Evolutionary conservation across 1,140 invertebrate genomes (phyloP).

Genomic region (Drosophila persimilis): DNA sequence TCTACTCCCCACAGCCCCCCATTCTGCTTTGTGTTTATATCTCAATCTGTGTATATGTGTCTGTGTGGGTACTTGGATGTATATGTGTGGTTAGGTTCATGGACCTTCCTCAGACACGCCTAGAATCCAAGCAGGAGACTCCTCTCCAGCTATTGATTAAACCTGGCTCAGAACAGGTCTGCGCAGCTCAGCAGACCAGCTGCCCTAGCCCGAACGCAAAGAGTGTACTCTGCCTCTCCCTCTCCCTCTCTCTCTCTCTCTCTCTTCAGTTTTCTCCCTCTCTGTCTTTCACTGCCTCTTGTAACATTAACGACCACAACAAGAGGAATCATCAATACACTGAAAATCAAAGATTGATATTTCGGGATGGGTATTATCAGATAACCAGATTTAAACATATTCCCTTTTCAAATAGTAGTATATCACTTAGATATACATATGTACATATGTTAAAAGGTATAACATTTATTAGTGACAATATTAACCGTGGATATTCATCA

Average conservation of each 20-base stretch:
- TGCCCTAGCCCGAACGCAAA: constrained; percentile 28
- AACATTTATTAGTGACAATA: no score
- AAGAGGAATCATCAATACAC: constrained; percentile 13
- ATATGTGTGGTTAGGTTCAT: constrained; percentile 66
- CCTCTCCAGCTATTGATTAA: constrained; percentile 72
- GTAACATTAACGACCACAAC: constrained; percentile 26
- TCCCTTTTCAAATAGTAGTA: no score
- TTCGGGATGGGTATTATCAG: no score
- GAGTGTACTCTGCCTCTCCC: constrained; percentile 35
- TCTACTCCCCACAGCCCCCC: neutral
- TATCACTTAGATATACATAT: no score
- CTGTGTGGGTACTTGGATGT: constrained; percentile 16
- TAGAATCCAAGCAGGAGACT: constrained; percentile 60
- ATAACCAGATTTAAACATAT: no score
- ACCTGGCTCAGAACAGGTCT: constrained; percentile 78
- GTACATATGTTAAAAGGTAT: no score
- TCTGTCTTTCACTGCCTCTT: constrained; percentile 53
- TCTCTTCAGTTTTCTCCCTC: constrained; percentile 31
- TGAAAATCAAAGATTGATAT: no score
- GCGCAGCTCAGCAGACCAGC: constrained; percentile 18
- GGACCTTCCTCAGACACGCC: constrained; percentile 76
- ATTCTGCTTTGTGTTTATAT: constrained; percentile 5
- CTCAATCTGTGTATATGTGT: constrained; percentile 28
- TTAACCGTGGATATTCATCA: neutral
- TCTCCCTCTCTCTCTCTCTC: neutral